Conservation (phyloP, 2,797 vertebrate genomes). For the Sciurus vulgaris region DNA sequence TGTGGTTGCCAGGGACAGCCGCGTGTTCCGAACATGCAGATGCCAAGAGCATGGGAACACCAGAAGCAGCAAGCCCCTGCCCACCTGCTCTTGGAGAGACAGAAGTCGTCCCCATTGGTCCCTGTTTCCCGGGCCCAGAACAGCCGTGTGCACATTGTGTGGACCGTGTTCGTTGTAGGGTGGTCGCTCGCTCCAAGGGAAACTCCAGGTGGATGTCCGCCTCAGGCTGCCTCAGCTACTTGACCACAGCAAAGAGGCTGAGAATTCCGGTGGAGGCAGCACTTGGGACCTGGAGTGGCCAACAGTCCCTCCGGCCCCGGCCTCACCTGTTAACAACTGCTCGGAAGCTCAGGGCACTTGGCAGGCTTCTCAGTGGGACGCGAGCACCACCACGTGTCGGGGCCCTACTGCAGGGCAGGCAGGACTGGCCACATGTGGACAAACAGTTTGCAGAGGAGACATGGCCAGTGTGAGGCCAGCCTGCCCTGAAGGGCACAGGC, state of each 20-base stretch:
- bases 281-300: rapidly evolving
- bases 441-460: neutral
- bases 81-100: neutral
- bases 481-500: neutral
- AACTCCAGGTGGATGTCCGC: no score
- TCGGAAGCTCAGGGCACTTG: rapidly evolving
- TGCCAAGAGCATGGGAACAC: no score
- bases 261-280: rapidly evolving
- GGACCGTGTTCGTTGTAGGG: rapidly evolving
- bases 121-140: neutral
- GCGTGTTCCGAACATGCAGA: no score
- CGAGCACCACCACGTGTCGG: rapidly evolving
- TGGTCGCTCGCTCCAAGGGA: neutral
- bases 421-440: neutral
- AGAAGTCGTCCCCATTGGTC: rapidly evolving
- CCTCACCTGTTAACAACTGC: neutral
- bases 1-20: neutral
- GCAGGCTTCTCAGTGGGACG: rapidly evolving
- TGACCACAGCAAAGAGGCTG: rapidly evolving
- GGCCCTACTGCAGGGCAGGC: neutral
- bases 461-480: rapidly evolving
- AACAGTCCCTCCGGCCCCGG: rapidly evolving
- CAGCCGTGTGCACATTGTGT: rapidly evolving
- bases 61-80: neutral
- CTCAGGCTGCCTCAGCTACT: rapidly evolving